phyloP scores from a whole-genome alignment of 1,140 invertebrate genomes.

The Brachionus asplanchnoidis region DNA sequence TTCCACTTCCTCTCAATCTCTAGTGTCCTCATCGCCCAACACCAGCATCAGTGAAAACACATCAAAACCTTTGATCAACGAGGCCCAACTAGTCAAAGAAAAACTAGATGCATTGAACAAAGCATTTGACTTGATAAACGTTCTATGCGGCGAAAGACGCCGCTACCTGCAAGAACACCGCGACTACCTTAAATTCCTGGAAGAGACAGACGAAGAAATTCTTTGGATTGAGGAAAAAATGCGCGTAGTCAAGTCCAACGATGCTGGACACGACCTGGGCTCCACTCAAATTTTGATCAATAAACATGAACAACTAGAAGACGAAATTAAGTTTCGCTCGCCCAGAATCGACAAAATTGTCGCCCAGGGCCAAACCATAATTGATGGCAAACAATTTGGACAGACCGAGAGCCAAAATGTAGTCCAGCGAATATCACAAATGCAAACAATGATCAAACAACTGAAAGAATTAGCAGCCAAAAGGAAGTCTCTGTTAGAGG shows the following conservation, averaged over 20 bases:
- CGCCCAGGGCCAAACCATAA: conserved; percentile 68
- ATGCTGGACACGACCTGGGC: conserved; percentile 79
- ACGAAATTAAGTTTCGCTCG: conserved; percentile 80
- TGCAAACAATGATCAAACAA: conserved; percentile 77
- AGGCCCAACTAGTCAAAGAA: conserved; percentile 65
- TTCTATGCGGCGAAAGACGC: conserved; percentile 71
- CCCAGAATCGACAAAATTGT: conserved; percentile 73
- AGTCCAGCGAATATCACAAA: conserved; percentile 64
- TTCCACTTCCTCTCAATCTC: background rate
- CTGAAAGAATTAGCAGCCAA: conserved; percentile 76
- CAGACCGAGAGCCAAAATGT: conserved; percentile 59
- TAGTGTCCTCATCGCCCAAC: conserved; percentile 6
- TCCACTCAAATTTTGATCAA: conserved; percentile 82
- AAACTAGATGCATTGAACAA: conserved; percentile 68
- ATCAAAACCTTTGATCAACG: conserved; percentile 58
- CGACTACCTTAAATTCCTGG: conserved; percentile 88
- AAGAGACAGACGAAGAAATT: conserved; percentile 98
- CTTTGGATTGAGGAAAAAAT: conserved; percentile 99
- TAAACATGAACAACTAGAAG: conserved; percentile 84
- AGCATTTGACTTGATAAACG: conserved; percentile 64
- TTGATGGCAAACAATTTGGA: conserved; percentile 74
- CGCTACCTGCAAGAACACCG: conserved; percentile 79
- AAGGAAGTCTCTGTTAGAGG: conserved; percentile 77
- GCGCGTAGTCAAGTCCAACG: conserved; percentile 78
- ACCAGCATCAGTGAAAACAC: conserved; percentile 54